Evolutionary conservation across 2,888 invertebrate species (phyloP), one percentile per base, ranked within the genome.

Genomic region (Pseudococcus longispinus): DNA sequence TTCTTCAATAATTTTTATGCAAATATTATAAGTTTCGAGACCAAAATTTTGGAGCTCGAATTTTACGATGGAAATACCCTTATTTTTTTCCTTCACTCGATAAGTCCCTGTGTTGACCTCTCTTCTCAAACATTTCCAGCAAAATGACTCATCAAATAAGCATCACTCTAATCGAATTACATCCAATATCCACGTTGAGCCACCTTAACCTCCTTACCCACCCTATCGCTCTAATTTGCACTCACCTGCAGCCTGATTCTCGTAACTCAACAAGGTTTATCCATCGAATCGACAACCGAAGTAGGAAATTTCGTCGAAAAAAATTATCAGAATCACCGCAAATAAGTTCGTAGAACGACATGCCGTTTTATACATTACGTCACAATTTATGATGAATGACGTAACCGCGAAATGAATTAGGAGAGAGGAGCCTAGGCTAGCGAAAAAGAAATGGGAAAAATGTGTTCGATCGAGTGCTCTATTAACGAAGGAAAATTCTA

Each of bases 341-440:
- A 60, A 60, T 60, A 60, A 60, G 60, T 60, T 60, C 23, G 60
- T 23, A 60, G 23, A 60, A 60, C 60, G 60, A 60, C 60, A 60
- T 20, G 60, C 23, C 9, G 60, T 11, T 55, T 55, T 55, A 55
- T 55, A 8, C 6, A 60, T 60, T 60, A 60, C 60, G 60, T 60
- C 60, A 60, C 23, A 11, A 60, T 60, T 23, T 60, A 60, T 60
- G 9, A 60, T 23, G 23, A 60, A 60, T 60, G 60, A 60, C 23
- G 60, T 60, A 60, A 60, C 9, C 9, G 9, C 23, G 9, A 60
- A 60, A 60, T 60, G 60, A 60, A 60, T 60, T 60, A 60, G 60
- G 23, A 60, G 60, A 23, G 20, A 60, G 15, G n/a, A 55, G 15
- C n/a, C 9, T 46, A 46, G n/a, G n/a, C n/a, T n/a, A 37, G 37